Conservation (phyloP, 2,113 vertebrate species). For the Saiga tatarica region DNA sequence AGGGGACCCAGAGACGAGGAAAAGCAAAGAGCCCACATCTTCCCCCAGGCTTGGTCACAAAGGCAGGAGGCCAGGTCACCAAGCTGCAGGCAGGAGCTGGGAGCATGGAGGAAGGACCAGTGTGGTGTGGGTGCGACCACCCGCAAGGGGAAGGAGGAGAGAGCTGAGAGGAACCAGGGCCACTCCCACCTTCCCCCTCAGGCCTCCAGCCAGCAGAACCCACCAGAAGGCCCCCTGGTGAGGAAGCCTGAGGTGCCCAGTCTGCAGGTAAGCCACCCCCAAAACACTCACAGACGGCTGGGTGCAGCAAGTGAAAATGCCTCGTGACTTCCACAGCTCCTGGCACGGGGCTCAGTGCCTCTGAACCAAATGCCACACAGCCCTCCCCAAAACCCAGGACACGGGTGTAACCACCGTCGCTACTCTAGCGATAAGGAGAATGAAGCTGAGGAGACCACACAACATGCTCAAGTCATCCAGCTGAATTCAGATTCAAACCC, state of each 20-base stretch:
- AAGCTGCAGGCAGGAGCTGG: background rate
- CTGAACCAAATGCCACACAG: rapidly evolving
- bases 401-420: rapidly evolving
- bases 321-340: rapidly evolving
- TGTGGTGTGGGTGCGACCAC: background rate
- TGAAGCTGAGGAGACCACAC: background rate
- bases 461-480: background rate
- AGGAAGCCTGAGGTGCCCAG: background rate
- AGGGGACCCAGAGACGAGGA: background rate
- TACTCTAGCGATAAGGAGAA: background rate
- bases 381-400: background rate
- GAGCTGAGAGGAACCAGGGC: background rate
- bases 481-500: background rate
- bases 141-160: background rate
- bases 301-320: no score
- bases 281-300: background rate
- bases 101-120: background rate
- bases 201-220: background rate
- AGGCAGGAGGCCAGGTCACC: background rate
- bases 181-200: background rate
- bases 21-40: background rate
- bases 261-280: background rate
- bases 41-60: background rate
- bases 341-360: rapidly evolving
- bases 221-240: background rate